Conservation (phyloP, 2,797 vertebrate genomes). For the Erpetoichthys calabaricus region DNA sequence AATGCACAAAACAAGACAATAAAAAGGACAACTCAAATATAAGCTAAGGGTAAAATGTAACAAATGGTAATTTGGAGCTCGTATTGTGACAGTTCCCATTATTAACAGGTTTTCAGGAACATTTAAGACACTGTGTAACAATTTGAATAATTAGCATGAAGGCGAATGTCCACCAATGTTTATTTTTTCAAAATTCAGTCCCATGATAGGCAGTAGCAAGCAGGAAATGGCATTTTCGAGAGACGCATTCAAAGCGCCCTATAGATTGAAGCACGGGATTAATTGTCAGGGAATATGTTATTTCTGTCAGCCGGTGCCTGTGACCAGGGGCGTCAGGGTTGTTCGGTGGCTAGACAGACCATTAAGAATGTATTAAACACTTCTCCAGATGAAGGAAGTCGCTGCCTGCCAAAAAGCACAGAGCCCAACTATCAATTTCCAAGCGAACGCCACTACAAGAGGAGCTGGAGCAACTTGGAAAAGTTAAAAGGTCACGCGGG, state of each 20-base stretch:
- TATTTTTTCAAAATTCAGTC: too few relatives aligned
- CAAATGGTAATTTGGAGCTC: too few relatives aligned
- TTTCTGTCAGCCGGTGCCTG: conserved; percentile 32
- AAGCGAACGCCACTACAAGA: conserved; percentile 30
- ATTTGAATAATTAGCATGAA: too few relatives aligned
- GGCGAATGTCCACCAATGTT: too few relatives aligned
- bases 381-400: conserved; percentile 54
- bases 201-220: too few relatives aligned
- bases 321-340: conserved; percentile 21
- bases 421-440: conserved; percentile 42
- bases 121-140: too few relatives aligned
- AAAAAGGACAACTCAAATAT: too few relatives aligned
- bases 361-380: conserved; percentile 57
- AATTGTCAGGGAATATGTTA: conserved; percentile 25
- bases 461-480: conserved; percentile 41
- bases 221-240: neutral
- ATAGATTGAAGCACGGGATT: conserved; percentile 14
- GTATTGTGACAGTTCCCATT: too few relatives aligned
- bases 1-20: too few relatives aligned
- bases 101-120: too few relatives aligned
- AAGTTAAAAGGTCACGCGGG: conserved; percentile 46
- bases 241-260: too few relatives aligned
- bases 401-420: conserved; percentile 40
- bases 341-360: conserved; percentile 47
- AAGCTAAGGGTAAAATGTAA: too few relatives aligned